These are phyloP conservation scores for Pardalotus punctatus DNA, from an alignment of 2,113 vertebrate species.

Conservation along the genomic window DNA sequence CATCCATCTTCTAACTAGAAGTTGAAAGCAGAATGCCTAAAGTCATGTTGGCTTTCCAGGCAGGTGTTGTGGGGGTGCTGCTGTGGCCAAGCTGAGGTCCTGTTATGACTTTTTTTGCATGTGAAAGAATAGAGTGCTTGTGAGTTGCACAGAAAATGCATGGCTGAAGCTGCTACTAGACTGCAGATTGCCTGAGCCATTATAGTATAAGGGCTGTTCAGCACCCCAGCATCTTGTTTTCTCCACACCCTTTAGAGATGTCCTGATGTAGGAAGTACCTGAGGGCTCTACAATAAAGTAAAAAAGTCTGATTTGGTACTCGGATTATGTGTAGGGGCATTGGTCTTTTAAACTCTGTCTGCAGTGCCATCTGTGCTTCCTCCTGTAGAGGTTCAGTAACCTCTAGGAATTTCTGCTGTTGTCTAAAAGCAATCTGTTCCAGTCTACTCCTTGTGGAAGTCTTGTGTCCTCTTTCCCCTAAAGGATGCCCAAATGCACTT, in stretches of 20 bases:
- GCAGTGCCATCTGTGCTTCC: background rate
- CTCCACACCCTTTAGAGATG: background rate
- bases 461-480: background rate
- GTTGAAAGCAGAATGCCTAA: background rate
- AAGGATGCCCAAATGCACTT: background rate
- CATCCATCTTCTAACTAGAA: background rate
- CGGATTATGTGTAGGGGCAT: fast-evolving
- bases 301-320: background rate
- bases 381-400: background rate
- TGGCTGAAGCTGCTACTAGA: background rate
- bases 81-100: background rate
- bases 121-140: background rate
- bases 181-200: background rate
- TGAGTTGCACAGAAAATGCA: background rate
- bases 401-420: conserved; percentile 7
- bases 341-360: background rate
- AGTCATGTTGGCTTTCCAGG: background rate
- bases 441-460: background rate
- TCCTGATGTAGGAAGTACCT: background rate
- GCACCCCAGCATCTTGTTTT: background rate
- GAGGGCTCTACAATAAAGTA: fast-evolving
- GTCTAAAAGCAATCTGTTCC: background rate
- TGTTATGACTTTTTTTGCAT: background rate
- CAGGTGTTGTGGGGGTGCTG: background rate
- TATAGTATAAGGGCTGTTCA: background rate